Evolutionary conservation across 2,888 invertebrate genomes (phyloP), one percentile per base, ranked within the genome.

Genomic region (Spodoptera picta): DNA sequence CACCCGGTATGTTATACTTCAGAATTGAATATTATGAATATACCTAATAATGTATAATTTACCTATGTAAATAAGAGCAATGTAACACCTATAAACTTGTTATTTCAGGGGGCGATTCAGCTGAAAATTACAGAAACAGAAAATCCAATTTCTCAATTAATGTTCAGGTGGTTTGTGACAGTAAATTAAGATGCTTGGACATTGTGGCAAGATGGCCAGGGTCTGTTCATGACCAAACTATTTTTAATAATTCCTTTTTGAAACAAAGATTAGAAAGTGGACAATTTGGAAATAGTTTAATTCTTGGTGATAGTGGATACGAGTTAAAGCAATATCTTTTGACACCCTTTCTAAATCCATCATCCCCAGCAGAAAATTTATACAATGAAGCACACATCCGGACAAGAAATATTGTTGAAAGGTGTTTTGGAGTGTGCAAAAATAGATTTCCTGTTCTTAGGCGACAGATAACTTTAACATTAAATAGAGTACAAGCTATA

Each of bases 371-470:
- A 57, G 63, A 73, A 65, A 58, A 73, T 46, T 50, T 62, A 56
- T 73, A 64, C 11, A 27, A 27, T 27, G 27, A 27, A 27, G 27
- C 27, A 27, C 27, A 27, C 27, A 27, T 27, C 1, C 27, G 61
- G 50, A 69, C 66, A 12, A 54, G 69, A 12, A 68, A 72, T 59
- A 48, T 59, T 10, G 46, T 69, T 46, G 63, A 69, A 60, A 61
- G 68, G 57, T 69, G 69, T 50, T 66, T 69, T 64, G 72, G 66
- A n/a, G 72, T 73, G 4, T 61, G 65, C 12, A 70, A 73, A 46
- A 64, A 65, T 53, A 63, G 65, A 41, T 73, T 73, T 65, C 69
- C 66, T 74, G 72, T 69, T n/a, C 64, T 69, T 10, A 58, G 65
- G 47, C 62, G 59, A 45, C 64, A 64, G 49, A 55, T 53, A 45